Conservation (phyloP, 2,113 vertebrate genomes). For the Tonatia bakeri region DNA sequence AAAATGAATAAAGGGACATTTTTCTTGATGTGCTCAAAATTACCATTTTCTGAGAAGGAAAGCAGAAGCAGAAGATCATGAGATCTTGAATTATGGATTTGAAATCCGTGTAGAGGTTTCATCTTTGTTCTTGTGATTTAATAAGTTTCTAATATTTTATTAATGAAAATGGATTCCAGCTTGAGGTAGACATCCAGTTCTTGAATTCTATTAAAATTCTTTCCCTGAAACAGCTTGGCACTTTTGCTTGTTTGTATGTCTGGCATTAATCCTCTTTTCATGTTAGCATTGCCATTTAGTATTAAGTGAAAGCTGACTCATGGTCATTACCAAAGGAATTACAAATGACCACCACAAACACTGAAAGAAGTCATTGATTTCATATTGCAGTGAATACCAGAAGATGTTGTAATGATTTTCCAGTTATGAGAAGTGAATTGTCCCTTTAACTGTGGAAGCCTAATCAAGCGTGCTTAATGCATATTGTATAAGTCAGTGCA, state of each 20-base stretch:
- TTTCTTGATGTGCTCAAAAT: background rate
- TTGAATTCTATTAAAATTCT: conserved; percentile 44
- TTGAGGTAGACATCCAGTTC: conserved; percentile 38
- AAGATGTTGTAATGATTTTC: conserved; percentile 58
- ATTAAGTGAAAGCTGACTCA: conserved; percentile 57
- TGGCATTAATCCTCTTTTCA: conserved; percentile 44
- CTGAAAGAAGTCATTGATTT: conserved; percentile 69
- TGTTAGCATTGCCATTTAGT: conserved; percentile 37
- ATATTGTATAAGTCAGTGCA: conserved; percentile 21
- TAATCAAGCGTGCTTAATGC: conserved; percentile 17
- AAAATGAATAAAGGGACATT: background rate
- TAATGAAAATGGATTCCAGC: conserved; percentile 44
- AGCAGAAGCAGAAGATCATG: conserved; percentile 11
- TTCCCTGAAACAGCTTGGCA: conserved; percentile 27
- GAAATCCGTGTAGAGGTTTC: conserved; percentile 10
- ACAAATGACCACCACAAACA: conserved; percentile 45
- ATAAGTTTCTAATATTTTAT: conserved; percentile 55
- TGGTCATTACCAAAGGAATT: conserved; percentile 49
- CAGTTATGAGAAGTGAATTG: conserved; percentile 62
- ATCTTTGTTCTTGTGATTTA: conserved; percentile 48
- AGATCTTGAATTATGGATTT: background rate
- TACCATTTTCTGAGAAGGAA: conserved; percentile 26
- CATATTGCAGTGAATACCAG: conserved; percentile 58
- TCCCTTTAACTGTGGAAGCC: conserved; percentile 33
- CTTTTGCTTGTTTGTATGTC: conserved; percentile 5